A percentile compares a stretch with the other conserved stretches of the same genome.
phyloP scores from a whole-genome alignment of 2,888 invertebrate species.

The Drosophila tripunctata region DNA sequence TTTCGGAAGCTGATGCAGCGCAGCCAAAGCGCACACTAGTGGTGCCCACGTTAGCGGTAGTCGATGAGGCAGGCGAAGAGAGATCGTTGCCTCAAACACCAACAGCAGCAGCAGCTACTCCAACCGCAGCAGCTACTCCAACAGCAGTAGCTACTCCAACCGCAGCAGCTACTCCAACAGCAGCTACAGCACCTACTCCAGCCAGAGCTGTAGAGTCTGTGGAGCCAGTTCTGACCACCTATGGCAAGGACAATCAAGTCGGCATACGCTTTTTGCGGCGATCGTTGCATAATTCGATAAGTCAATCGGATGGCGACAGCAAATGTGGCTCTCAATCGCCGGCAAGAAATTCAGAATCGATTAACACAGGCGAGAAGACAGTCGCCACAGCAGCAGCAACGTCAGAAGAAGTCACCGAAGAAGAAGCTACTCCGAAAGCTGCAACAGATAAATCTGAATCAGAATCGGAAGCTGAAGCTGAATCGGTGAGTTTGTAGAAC shows the following conservation, averaged over 20 bases:
- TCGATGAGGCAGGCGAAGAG: constrained; percentile 2
- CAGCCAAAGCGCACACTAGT: not conserved
- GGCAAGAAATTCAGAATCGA: constrained; percentile 9
- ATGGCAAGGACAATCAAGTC: constrained; percentile 46
- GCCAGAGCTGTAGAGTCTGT: not conserved
- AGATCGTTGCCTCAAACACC: not conserved
- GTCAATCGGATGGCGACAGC: constrained; percentile 74
- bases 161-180: not conserved
- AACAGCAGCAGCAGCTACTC: not conserved
- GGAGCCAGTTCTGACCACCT: constrained; percentile 60
- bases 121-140: not conserved
- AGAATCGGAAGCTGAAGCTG: no score
- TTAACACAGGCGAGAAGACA: no score
- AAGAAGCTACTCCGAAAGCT: no score
- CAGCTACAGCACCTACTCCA: not conserved
- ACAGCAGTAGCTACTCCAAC: not conserved
- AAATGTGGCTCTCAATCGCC: constrained; percentile 23
- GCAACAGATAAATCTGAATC: no score
- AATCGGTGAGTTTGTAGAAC: constrained; percentile 35
- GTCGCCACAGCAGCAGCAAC: not conserved
- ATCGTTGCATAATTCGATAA: constrained; percentile 55
- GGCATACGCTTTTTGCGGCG: constrained; percentile 62
- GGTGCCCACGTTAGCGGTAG: not conserved
- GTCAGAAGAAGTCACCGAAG: constrained; percentile 19
- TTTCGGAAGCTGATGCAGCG: constrained; percentile 22